phyloP scores from a whole-genome alignment of 2,888 invertebrate species.

The Endotricha flammealis region DNA sequence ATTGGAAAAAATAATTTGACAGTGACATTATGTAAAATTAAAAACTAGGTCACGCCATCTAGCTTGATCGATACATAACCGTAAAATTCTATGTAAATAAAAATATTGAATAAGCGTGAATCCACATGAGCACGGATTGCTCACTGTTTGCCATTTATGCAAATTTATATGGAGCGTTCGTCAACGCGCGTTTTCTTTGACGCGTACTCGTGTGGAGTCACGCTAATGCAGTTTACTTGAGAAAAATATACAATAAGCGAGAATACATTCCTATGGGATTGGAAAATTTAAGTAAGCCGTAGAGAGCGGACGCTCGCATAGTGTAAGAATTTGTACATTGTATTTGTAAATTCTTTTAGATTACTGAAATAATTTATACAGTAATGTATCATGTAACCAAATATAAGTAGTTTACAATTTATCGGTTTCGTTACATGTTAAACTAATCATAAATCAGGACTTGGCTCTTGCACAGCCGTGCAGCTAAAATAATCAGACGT shows the following conservation, averaged over 20 bases:
- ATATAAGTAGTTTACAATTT: constrained; percentile 27
- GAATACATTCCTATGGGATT: constrained; percentile 48
- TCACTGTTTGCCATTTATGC: no score
- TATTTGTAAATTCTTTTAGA: constrained; percentile 66
- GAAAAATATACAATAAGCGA: constrained; percentile 25
- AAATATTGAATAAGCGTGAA: no score
- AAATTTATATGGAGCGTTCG: no score
- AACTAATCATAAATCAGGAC: background rate
- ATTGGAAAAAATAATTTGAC: no score
- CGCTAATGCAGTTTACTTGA: constrained; percentile 23
- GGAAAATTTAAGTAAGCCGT: constrained; percentile 25
- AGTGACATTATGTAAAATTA: no score
- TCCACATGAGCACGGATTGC: no score
- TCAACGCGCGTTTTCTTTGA: no score
- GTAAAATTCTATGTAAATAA: no score
- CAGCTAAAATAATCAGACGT: background rate
- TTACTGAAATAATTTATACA: constrained; percentile 37
- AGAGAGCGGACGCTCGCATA: constrained; percentile 44
- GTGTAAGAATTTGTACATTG: constrained; percentile 62
- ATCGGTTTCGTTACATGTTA: constrained; percentile 1
- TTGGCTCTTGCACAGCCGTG: background rate
- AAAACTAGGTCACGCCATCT: no score
- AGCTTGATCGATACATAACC: no score
- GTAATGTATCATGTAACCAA: constrained; percentile 41
- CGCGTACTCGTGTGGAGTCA: no score